Percentiles rank a stretch among this genome's conserved stretches.
These are phyloP conservation scores for Adela reaumurella DNA, from an alignment of 2,888 invertebrate species.

Conservation along the genomic window DNA sequence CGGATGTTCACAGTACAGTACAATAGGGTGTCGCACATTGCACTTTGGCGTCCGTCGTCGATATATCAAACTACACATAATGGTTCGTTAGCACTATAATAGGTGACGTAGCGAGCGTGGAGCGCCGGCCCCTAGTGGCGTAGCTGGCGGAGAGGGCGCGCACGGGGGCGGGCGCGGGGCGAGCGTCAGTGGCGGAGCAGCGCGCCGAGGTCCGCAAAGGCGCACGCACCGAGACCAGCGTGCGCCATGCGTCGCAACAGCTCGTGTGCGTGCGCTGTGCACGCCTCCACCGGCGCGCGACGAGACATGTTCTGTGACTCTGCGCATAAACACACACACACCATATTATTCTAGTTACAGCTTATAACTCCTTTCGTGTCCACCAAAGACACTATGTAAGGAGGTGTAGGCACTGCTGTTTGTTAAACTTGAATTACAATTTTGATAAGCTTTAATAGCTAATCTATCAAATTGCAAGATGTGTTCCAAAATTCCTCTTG, in stretches of 20 bases:
- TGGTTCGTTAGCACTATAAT: background rate
- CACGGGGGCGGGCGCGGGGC: slow-evolving; percentile 12
- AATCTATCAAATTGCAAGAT: too few relatives aligned
- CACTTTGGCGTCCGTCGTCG: background rate
- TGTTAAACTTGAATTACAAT: too few relatives aligned
- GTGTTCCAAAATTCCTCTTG: too few relatives aligned
- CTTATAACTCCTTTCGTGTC: too few relatives aligned
- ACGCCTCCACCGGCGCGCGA: slow-evolving; percentile 89
- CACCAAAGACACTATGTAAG: too few relatives aligned
- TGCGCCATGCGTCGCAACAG: slow-evolving; percentile 87
- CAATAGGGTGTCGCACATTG: background rate
- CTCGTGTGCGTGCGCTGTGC: slow-evolving; percentile 86
- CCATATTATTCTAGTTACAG: background rate
- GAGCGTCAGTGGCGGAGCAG: slow-evolving; percentile 66
- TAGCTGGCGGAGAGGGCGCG: background rate
- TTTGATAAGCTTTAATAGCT: too few relatives aligned
- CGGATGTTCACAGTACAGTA: slow-evolving; percentile 37
- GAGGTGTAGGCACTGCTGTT: too few relatives aligned
- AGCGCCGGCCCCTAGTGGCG: background rate
- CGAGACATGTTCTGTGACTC: slow-evolving; percentile 89
- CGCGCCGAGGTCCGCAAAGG: slow-evolving; percentile 89
- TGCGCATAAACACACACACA: slow-evolving; percentile 29
- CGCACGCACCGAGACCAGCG: slow-evolving; percentile 87
- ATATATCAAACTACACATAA: background rate
- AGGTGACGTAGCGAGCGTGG: slow-evolving; percentile 6